Evolutionary conservation across 2,113 vertebrate species (phyloP).

Genomic region (Gobio gobio): DNA sequence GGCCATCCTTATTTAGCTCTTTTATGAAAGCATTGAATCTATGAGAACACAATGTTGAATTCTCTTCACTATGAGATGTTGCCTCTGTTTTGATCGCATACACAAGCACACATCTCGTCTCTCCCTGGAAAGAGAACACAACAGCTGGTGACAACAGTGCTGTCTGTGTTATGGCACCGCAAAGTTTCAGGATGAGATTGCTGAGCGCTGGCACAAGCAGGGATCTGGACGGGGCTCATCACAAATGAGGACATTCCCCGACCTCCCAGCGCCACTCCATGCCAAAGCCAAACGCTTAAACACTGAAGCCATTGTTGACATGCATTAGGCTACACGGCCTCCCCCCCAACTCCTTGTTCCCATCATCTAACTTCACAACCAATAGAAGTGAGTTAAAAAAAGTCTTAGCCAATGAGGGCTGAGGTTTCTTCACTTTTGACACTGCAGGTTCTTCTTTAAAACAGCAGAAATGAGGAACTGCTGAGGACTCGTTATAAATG

Average conservation of each 20-base stretch:
- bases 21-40: constrained; percentile 1
- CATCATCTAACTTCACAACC: constrained; percentile 24
- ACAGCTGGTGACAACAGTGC: constrained; percentile 56
- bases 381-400: constrained; percentile 41
- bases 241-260: constrained; percentile 62
- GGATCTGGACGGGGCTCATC: constrained; percentile 41
- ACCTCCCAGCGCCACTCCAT: constrained; percentile 47
- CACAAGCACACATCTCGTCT: constrained; percentile 24
- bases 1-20: not conserved
- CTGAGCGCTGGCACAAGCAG: constrained; percentile 32
- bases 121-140: constrained; percentile 14
- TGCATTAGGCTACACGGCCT: constrained; percentile 14
- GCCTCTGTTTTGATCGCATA: constrained; percentile 16
- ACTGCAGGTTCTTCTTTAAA: constrained; percentile 26
- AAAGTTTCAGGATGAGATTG: constrained; percentile 46
- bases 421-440: constrained; percentile 41
- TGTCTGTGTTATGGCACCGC: constrained; percentile 47
- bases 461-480: constrained; percentile 19
- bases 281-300: constrained; percentile 58
- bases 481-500: not conserved
- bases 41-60: constrained; percentile 20
- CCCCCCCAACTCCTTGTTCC: constrained; percentile 11
- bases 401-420: constrained; percentile 24
- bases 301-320: constrained; percentile 65
- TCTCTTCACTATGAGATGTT: constrained; percentile 3